Conservation (phyloP, 1,140 invertebrate species). For the Elymnias hypermnestra region DNA sequence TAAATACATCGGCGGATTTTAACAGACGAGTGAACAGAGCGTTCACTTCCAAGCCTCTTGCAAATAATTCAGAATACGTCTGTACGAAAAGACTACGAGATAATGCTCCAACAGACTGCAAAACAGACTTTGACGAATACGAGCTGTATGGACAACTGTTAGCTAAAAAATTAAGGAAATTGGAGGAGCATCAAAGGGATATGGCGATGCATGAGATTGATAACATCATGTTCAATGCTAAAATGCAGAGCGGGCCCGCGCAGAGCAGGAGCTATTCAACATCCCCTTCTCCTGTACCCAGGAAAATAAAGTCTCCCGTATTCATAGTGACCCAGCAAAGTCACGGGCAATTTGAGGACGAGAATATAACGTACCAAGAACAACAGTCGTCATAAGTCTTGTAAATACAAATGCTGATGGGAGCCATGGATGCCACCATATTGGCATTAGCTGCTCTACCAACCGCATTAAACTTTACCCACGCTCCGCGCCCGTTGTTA, state of each 20-base stretch:
- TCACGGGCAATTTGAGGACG: conserved; percentile 38
- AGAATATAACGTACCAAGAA: conserved; percentile 40
- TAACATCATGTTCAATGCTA: conserved; percentile 62
- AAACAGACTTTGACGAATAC: conserved; percentile 41
- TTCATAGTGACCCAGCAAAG: conserved; percentile 43
- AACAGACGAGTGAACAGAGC: neutral
- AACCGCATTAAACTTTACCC: no score
- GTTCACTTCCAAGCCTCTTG: neutral
- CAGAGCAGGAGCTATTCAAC: conserved; percentile 28
- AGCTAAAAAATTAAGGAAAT: conserved; percentile 57
- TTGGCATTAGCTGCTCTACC: no score
- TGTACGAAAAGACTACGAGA: neutral
- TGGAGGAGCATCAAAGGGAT: conserved; percentile 59
- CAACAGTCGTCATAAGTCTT: conserved; percentile 29
- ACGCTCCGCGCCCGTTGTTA: no score
- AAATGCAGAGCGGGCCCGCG: conserved; percentile 40
- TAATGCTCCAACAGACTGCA: neutral
- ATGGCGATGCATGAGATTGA: conserved; percentile 66
- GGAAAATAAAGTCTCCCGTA: conserved; percentile 48
- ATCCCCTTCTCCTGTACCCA: conserved; percentile 34
- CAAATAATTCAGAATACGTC: neutral
- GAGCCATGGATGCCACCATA: no score
- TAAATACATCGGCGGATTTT: neutral
- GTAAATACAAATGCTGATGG: neutral
- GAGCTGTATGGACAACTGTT: conserved; percentile 54